Percentiles rank a stretch among this genome's conserved stretches.
Evolutionary conservation across 2,113 vertebrate genomes (phyloP).

Genomic region (Phalacrocorax carbo): DNA sequence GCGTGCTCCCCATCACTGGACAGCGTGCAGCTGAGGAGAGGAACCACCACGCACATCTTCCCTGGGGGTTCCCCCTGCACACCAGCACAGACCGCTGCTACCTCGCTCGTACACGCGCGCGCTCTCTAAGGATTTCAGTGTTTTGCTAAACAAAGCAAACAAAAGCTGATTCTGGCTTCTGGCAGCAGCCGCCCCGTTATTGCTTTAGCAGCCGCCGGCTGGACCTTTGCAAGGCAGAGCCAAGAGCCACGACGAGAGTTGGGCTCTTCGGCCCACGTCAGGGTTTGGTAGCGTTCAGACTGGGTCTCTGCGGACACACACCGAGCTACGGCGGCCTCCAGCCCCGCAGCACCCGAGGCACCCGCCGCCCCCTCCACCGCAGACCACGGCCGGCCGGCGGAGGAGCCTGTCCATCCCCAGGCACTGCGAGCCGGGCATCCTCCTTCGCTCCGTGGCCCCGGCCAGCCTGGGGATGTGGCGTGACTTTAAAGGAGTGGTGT

Average conservation of each 20-base stretch:
- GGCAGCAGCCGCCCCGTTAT: not conserved
- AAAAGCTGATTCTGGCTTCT: not conserved
- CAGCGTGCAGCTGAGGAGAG: not conserved
- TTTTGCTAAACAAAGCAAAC: not conserved
- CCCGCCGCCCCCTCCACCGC: not conserved
- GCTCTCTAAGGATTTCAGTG: not conserved
- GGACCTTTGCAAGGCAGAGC: not conserved
- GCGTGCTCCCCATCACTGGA: accelerated
- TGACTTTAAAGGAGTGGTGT: not conserved
- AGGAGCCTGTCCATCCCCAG: not conserved
- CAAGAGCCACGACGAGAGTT: not conserved
- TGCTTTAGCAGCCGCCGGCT: not conserved
- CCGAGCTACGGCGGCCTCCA: not conserved
- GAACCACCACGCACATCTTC: not conserved
- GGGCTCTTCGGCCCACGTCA: not conserved
- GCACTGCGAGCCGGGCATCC: accelerated
- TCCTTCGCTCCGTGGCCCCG: accelerated
- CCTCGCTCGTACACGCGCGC: accelerated
- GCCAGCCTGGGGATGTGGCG: not conserved
- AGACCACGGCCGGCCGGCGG: accelerated
- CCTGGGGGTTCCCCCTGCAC: not conserved
- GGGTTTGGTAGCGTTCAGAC: not conserved
- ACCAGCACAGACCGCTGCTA: not conserved
- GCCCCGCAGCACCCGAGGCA: not conserved
- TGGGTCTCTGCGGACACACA: not conserved